These are phyloP conservation scores for Empis stercorea DNA, from an alignment of 2,888 invertebrate species.

Conservation along the genomic window DNA sequence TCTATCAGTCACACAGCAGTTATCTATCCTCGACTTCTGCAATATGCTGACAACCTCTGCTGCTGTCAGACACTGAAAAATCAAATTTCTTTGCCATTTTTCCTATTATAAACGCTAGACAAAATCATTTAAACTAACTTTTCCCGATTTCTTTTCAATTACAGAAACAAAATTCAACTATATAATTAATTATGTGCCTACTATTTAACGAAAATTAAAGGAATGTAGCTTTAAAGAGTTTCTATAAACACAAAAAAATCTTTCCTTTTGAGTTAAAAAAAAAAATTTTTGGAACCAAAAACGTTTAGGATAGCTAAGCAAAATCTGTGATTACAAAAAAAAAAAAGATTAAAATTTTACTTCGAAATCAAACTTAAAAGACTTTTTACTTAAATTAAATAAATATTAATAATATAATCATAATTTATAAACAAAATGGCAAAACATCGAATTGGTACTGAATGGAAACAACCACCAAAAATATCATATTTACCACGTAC, in stretches of 20 bases:
- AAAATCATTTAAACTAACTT: too few relatives aligned
- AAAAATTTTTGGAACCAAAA: neutral
- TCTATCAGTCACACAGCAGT: too few relatives aligned
- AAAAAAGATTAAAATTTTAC: neutral
- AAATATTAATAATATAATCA: neutral
- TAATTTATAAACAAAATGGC: conserved; percentile 7
- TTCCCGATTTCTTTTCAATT: neutral
- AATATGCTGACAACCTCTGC: too few relatives aligned
- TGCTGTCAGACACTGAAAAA: too few relatives aligned
- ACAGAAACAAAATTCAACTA: neutral
- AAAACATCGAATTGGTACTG: conserved; percentile 13
- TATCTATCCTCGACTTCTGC: too few relatives aligned
- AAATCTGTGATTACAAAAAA: neutral
- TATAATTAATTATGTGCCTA: neutral
- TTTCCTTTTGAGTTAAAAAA: too few relatives aligned
- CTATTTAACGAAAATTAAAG: too few relatives aligned
- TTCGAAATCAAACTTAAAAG: neutral
- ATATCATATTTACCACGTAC: conserved; percentile 11
- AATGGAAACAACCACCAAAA: conserved; percentile 14
- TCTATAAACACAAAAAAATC: neutral
- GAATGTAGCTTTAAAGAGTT: neutral
- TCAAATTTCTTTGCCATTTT: too few relatives aligned
- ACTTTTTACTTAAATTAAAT: neutral
- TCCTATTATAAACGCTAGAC: too few relatives aligned
- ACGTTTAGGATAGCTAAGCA: neutral